Percentiles rank a stretch among this genome's conserved stretches.
Evolutionary conservation across 2,797 vertebrate species (phyloP).

Genomic region (Cuculus canorus): DNA sequence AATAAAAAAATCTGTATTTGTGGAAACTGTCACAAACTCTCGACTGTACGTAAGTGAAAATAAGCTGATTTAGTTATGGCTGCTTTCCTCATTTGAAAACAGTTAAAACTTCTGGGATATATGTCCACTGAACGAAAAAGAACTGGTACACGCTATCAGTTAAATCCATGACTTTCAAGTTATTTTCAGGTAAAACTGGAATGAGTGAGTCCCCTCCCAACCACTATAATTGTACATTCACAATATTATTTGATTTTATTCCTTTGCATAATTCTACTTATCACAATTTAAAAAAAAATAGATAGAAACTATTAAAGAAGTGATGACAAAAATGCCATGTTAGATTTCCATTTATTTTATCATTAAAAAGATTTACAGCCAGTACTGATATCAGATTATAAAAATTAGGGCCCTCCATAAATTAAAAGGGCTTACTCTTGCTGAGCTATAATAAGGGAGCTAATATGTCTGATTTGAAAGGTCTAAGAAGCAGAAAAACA

Average conservation of each 20-base stretch:
- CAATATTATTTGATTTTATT: conserved; percentile 33
- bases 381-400: conserved; percentile 59
- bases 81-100: neutral
- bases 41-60: neutral
- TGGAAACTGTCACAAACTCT: neutral
- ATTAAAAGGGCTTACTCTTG: conserved; percentile 65
- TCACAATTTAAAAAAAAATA: conserved; percentile 25
- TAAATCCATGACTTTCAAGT: neutral
- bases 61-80: neutral
- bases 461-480: conserved; percentile 47
- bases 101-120: neutral
- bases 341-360: conserved; percentile 55
- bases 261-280: conserved; percentile 35
- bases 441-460: conserved; percentile 41
- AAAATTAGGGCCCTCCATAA: conserved; percentile 60
- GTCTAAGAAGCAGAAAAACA: conserved; percentile 42
- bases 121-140: neutral
- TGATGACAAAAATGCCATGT: conserved; percentile 62
- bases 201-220: neutral
- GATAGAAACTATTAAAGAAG: conserved; percentile 62
- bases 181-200: neutral
- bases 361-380: conserved; percentile 66
- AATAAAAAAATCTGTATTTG: neutral
- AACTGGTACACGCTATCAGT: neutral
- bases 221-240: neutral